Conservation (phyloP, 2,888 invertebrate genomes). For the Macropis europaea region DNA sequence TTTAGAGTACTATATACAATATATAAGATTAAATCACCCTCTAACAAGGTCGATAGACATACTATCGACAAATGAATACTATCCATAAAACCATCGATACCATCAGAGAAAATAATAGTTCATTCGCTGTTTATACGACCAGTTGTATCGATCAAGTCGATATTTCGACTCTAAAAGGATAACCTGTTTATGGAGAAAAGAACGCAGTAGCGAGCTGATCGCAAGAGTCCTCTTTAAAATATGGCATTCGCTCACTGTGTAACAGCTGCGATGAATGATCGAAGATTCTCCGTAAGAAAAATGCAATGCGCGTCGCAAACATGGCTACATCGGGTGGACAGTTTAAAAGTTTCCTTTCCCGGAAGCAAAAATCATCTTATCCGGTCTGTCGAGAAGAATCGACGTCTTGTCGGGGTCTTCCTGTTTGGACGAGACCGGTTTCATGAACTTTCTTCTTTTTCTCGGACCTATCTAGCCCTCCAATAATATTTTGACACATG, state of each 20-base stretch:
- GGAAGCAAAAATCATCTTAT: constrained; percentile 34
- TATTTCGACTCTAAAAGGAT: background rate
- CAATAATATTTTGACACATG: constrained; percentile 40
- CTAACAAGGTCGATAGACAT: no score
- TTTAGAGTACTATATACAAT: no score
- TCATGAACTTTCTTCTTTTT: constrained; percentile 16
- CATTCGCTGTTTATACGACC: no score
- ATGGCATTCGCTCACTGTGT: background rate
- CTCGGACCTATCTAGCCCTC: background rate
- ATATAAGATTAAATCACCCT: no score
- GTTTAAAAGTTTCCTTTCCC: constrained; percentile 48
- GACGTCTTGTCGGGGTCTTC: constrained; percentile 51
- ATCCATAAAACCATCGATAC: no score
- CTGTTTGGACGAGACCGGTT: constrained; percentile 54
- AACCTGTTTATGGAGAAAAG: background rate
- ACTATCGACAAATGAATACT: no score
- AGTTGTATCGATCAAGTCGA: no score
- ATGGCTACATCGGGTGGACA: constrained; percentile 20
- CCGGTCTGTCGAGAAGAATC: constrained; percentile 37
- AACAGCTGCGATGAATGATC: background rate
- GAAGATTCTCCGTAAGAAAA: constrained; percentile 1
- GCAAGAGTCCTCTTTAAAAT: background rate
- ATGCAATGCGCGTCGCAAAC: background rate
- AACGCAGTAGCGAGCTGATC: background rate
- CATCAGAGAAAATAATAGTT: no score